Evolutionary conservation across 2,888 invertebrate genomes (phyloP).

Genomic region (Clunio marinus): DNA sequence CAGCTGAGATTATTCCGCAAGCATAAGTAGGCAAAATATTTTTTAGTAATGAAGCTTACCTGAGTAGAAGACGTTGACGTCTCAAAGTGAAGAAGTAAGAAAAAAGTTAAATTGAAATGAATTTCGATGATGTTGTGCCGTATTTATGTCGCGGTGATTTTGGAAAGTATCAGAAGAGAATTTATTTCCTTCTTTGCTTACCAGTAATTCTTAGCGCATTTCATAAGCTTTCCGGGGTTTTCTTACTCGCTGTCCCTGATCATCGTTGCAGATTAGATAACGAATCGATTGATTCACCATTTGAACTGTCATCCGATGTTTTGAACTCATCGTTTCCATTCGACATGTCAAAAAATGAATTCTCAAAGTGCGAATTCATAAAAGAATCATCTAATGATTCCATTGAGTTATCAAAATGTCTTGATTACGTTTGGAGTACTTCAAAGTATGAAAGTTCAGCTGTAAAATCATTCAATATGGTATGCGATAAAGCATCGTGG

Average conservation of each 20-base stretch:
- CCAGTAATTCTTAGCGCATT: slow-evolving; percentile 69
- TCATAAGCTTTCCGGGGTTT: slow-evolving; percentile 68
- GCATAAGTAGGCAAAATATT: too few species aligned
- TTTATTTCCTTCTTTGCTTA: slow-evolving; percentile 64
- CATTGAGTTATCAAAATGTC: too few species aligned
- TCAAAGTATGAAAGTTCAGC: slow-evolving; percentile 59
- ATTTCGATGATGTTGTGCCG: slow-evolving; percentile 65
- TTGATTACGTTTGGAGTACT: slow-evolving; percentile 59
- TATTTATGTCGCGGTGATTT: slow-evolving; percentile 68
- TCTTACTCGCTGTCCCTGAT: slow-evolving; percentile 62
- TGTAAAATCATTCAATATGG: slow-evolving; percentile 66
- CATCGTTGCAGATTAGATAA: slow-evolving; percentile 61
- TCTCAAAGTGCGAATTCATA: slow-evolving; percentile 55
- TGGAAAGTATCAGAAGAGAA: slow-evolving; percentile 64
- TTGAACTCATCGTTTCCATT: slow-evolving; percentile 56
- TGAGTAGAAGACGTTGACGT: too few species aligned
- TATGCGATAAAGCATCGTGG: slow-evolving; percentile 61
- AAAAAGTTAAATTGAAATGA: too few species aligned
- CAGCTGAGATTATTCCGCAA: too few species aligned
- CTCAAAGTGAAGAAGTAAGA: too few species aligned
- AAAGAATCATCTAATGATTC: slow-evolving; percentile 46
- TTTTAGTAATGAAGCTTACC: too few species aligned
- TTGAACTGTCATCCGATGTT: slow-evolving; percentile 50
- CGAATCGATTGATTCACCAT: slow-evolving; percentile 55
- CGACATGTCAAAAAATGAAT: slow-evolving; percentile 50